These are phyloP conservation scores for Gobio occitaniae DNA, from an alignment of 2,797 vertebrate genomes.

Conservation along the genomic window DNA sequence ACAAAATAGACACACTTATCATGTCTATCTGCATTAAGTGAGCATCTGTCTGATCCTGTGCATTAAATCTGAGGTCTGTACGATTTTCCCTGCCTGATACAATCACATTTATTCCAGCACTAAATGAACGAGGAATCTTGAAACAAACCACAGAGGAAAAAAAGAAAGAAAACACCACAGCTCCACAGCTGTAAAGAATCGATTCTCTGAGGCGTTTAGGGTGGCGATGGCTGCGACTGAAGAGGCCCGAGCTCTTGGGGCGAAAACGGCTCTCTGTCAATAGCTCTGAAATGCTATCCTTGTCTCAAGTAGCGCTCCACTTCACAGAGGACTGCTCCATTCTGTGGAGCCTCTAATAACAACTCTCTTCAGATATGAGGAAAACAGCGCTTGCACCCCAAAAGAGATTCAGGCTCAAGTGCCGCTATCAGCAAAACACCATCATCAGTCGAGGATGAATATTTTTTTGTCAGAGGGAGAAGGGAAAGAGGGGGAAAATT, in stretches of 20 bases:
- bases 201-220: slow-evolving; percentile 70
- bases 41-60: not conserved
- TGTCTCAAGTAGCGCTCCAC: slow-evolving; percentile 84
- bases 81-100: not conserved
- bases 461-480: slow-evolving; percentile 4
- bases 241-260: slow-evolving; percentile 78
- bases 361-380: slow-evolving; percentile 80
- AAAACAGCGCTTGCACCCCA: slow-evolving; percentile 64
- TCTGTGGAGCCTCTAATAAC: slow-evolving; percentile 83
- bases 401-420: slow-evolving; percentile 56
- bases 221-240: slow-evolving; percentile 74
- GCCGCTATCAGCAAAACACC: slow-evolving; percentile 32
- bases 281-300: slow-evolving; percentile 82
- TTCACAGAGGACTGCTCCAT: slow-evolving; percentile 79
- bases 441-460: slow-evolving; percentile 15
- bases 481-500: not conserved
- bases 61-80: not conserved
- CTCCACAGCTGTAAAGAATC: slow-evolving; percentile 67
- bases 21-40: not conserved
- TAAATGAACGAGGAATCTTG: slow-evolving; percentile 63
- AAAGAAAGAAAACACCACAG: slow-evolving; percentile 62
- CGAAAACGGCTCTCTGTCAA: slow-evolving; percentile 70
- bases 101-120: slow-evolving; percentile 16
- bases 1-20: slow-evolving; percentile 7
- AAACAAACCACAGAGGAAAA: slow-evolving; percentile 59